A percentile compares a stretch with the other conserved stretches of the same genome.
phyloP scores from a whole-genome alignment of 2,888 invertebrate genomes.

The Petrolisthes manimaculis region DNA sequence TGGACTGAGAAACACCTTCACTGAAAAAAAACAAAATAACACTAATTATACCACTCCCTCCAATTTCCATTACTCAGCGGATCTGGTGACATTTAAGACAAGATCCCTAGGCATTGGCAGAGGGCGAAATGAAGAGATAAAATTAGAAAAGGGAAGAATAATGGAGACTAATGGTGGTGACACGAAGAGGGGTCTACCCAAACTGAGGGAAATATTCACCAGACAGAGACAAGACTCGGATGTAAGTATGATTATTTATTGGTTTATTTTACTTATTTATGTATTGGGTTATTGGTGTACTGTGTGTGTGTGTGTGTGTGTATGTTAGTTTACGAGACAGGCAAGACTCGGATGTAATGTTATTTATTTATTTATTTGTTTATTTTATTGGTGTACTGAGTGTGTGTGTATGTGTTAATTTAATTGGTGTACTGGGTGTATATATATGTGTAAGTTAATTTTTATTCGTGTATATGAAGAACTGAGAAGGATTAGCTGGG shows the following conservation, averaged over 20 bases:
- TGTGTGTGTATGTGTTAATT: not conserved
- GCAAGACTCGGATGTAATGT: too few species aligned
- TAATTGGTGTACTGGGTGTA: too few species aligned
- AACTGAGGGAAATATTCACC: conserved; percentile 76
- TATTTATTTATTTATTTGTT: not conserved
- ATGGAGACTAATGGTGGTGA: conserved; percentile 56
- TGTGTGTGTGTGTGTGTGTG: not conserved
- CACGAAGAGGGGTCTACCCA: conserved; percentile 67
- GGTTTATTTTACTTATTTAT: not conserved
- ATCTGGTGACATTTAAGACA: too few species aligned
- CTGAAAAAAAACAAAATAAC: too few species aligned
- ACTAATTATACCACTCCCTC: too few species aligned
- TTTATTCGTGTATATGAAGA: too few species aligned
- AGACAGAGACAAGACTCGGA: conserved; percentile 80
- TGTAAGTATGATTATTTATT: conserved; percentile 69
- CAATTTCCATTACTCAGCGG: too few species aligned
- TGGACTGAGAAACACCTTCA: too few species aligned
- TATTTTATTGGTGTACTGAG: not conserved
- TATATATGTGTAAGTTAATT: too few species aligned
- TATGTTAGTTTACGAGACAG: not conserved
- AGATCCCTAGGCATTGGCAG: not conserved
- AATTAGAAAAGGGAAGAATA: not conserved
- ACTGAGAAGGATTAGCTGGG: too few species aligned
- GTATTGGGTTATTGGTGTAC: not conserved
- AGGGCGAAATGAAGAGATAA: not conserved